phyloP scores from a whole-genome alignment of 2,888 invertebrate genomes.

The Machimus rusticus region DNA sequence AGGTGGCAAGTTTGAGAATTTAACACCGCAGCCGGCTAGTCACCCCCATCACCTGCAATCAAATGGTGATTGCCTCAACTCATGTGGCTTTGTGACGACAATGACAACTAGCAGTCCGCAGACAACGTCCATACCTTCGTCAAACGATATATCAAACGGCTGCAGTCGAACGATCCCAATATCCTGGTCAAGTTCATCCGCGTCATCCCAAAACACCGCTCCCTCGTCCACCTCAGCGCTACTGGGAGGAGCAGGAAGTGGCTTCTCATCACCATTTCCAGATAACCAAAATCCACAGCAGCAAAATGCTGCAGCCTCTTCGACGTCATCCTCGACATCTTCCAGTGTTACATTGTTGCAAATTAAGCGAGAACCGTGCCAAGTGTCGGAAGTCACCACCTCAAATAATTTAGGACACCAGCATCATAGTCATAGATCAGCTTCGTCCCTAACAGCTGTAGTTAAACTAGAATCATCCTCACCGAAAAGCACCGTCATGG shows the following conservation, averaged over 20 bases:
- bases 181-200: constrained; percentile 48
- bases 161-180: constrained; percentile 52
- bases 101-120: constrained; percentile 46
- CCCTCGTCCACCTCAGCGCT: constrained; percentile 13
- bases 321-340: constrained; percentile 51
- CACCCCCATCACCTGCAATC: constrained; percentile 39
- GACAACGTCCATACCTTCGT: constrained; percentile 43
- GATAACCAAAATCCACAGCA: constrained; percentile 27
- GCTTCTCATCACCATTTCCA: constrained; percentile 30
- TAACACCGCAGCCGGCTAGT: constrained; percentile 36
- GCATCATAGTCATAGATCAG: constrained; percentile 49
- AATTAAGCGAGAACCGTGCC: constrained; percentile 63
- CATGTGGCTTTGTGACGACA: constrained; percentile 46
- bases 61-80: constrained; percentile 36
- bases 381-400: constrained; percentile 62
- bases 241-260: neutral
- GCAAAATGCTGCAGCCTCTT: constrained; percentile 40
- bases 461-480: constrained; percentile 62
- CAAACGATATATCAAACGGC: constrained; percentile 47
- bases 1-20: constrained; percentile 41
- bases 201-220: constrained; percentile 21
- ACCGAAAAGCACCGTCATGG: constrained; percentile 59
- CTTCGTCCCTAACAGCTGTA: constrained; percentile 55
- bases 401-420: constrained; percentile 59
- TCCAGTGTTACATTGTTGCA: constrained; percentile 58